phyloP scores from a whole-genome alignment of 2,888 invertebrate species.

The Gortyna flavago region DNA sequence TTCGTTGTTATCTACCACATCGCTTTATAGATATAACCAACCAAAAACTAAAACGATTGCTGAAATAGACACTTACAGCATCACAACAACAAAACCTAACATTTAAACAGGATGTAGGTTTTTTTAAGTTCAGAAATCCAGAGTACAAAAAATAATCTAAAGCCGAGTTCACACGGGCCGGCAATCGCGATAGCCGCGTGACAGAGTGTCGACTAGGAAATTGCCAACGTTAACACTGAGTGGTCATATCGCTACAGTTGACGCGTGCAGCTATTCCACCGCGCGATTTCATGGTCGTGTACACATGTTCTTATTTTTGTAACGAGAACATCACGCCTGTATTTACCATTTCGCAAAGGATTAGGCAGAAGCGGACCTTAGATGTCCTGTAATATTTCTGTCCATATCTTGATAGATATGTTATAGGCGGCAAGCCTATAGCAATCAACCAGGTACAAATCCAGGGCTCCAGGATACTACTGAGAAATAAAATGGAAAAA shows the following conservation, averaged over 20 bases:
- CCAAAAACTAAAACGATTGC: background rate
- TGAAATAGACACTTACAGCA: background rate
- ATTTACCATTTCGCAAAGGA: too few species aligned
- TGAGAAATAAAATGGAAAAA: background rate
- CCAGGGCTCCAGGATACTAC: background rate
- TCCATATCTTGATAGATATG: background rate
- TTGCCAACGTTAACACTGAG: constrained; percentile 45
- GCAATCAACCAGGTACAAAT: too few species aligned
- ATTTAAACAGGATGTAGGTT: background rate
- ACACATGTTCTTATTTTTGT: constrained; percentile 28
- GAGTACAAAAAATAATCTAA: constrained; percentile 37
- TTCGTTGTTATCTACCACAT: too few species aligned
- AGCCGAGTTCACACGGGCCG: constrained; percentile 17
- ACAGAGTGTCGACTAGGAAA: constrained; percentile 58
- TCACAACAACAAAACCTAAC: background rate
- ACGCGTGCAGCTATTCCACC: constrained; percentile 14
- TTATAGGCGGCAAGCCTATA: background rate
- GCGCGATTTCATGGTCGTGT: constrained; percentile 40
- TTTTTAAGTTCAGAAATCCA: constrained; percentile 3
- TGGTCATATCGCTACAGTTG: constrained; percentile 36
- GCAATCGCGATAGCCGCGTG: constrained; percentile 53
- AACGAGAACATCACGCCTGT: background rate
- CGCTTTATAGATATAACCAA: background rate
- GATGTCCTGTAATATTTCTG: too few species aligned
- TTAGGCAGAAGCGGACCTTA: background rate